These are phyloP conservation scores for Oceanites oceanicus DNA, from an alignment of 2,113 vertebrate genomes.

Conservation along the genomic window DNA sequence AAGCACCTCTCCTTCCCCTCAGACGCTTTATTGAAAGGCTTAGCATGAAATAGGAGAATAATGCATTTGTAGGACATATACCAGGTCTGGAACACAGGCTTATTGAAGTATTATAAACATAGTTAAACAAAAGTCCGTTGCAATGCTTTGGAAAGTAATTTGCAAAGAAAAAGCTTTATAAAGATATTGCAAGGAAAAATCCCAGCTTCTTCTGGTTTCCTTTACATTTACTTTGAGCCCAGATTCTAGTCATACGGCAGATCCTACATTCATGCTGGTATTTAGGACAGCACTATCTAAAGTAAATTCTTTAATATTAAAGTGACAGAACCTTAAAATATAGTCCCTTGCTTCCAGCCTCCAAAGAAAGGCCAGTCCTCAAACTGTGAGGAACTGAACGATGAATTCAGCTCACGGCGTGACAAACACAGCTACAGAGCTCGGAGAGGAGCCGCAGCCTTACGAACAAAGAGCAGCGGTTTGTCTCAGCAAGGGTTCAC, in stretches of 20 bases:
- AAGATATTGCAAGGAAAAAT: not conserved
- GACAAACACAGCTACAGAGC: not conserved
- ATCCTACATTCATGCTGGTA: not conserved
- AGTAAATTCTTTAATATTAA: not conserved
- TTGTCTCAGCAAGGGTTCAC: not conserved
- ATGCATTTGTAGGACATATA: too few species aligned
- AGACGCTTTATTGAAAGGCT: not conserved
- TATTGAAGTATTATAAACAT: not conserved
- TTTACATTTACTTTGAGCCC: not conserved
- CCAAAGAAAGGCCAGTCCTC: not conserved
- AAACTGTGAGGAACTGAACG: not conserved
- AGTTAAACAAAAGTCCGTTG: not conserved
- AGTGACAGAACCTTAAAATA: not conserved
- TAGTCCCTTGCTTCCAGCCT: not conserved
- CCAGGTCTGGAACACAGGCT: not conserved
- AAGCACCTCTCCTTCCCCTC: not conserved
- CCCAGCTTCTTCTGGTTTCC: not conserved
- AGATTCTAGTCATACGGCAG: not conserved
- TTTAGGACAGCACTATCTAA: not conserved
- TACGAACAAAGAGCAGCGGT: accelerated
- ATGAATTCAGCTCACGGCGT: not conserved
- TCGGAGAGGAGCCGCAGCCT: not conserved
- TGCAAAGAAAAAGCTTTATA: not conserved
- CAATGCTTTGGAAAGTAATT: not conserved
- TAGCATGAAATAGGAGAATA: too few species aligned